Conservation (phyloP, 2,888 invertebrate species). For the Dicranocentrus wangi region DNA sequence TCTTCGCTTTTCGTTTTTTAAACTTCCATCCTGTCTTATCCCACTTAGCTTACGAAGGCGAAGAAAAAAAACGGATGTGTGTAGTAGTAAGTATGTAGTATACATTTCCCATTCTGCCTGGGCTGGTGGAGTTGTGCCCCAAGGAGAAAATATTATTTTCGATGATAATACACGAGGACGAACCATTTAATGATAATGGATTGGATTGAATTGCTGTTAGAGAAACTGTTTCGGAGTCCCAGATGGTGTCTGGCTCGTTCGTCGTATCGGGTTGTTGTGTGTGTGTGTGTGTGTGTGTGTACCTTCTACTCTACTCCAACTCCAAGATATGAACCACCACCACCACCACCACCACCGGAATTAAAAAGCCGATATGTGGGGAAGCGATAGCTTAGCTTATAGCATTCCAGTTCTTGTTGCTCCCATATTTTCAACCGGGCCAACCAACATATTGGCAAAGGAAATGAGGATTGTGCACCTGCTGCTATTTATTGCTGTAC, state of each 20-base stretch:
- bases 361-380: conserved; percentile 46
- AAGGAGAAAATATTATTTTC: conserved; percentile 36
- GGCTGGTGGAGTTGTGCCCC: not conserved
- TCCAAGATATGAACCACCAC: too few species aligned
- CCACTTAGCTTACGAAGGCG: too few species aligned
- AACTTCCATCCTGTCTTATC: too few species aligned
- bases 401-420: conserved; percentile 34
- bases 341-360: conserved; percentile 35
- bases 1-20: not conserved
- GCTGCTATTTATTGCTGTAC: conserved; percentile 55
- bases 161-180: conserved; percentile 3
- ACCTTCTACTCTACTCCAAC: not conserved
- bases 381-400: not conserved
- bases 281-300: conserved; percentile 3
- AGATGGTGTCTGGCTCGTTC: conserved; percentile 49
- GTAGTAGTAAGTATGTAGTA: too few species aligned
- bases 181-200: conserved; percentile 64
- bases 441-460: conserved; percentile 43
- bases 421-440: conserved; percentile 2
- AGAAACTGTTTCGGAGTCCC: conserved; percentile 31
- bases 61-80: conserved; percentile 4
- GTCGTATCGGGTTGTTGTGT: not conserved
- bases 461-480: conserved; percentile 59
- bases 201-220: conserved; percentile 58
- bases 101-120: too few species aligned